These are phyloP conservation scores for Scomber scombrus DNA, from an alignment of 2,113 vertebrate species.

Conservation along the genomic window DNA sequence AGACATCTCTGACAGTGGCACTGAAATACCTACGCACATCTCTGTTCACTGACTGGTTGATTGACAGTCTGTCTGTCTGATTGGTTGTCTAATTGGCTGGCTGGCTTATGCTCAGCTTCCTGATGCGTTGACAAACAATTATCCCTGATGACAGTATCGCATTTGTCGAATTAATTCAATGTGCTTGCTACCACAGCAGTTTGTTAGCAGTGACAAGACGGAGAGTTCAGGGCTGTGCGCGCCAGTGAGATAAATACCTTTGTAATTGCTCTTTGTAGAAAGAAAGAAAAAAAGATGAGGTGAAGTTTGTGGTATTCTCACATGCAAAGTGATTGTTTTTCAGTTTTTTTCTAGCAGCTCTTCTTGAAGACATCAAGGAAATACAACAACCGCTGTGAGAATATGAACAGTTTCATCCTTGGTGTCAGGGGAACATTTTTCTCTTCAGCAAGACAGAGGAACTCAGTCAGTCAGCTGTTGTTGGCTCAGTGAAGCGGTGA, in stretches of 20 bases:
- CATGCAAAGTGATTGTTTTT: slow-evolving; percentile 12
- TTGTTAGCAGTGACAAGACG: slow-evolving; percentile 75
- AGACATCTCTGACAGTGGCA: slow-evolving; percentile 72
- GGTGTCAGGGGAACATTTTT: background rate
- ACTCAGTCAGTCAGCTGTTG: slow-evolving; percentile 50
- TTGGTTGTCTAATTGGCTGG: slow-evolving; percentile 53
- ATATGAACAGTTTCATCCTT: slow-evolving; percentile 30
- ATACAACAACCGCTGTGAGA: slow-evolving; percentile 34
- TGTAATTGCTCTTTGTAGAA: slow-evolving; percentile 30
- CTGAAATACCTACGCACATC: slow-evolving; percentile 71
- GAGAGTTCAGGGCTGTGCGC: slow-evolving; percentile 58
- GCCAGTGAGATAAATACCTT: slow-evolving; percentile 52
- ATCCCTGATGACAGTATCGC: slow-evolving; percentile 84
- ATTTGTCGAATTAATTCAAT: slow-evolving; percentile 88
- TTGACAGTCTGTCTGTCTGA: slow-evolving; percentile 36
- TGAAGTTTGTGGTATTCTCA: slow-evolving; percentile 19
- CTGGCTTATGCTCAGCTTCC: slow-evolving; percentile 71
- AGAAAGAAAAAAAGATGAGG: slow-evolving; percentile 11
- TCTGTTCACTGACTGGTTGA: slow-evolving; percentile 44
- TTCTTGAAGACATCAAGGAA: slow-evolving; percentile 35
- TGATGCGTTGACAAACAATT: slow-evolving; percentile 87
- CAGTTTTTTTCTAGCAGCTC: slow-evolving; percentile 34
- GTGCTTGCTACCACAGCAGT: slow-evolving; percentile 75
- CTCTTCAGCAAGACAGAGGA: slow-evolving; percentile 29
- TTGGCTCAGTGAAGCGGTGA: slow-evolving; percentile 61